Conservation (phyloP, 64 coral and sea anemone species). For the Acropora tenuis region DNA sequence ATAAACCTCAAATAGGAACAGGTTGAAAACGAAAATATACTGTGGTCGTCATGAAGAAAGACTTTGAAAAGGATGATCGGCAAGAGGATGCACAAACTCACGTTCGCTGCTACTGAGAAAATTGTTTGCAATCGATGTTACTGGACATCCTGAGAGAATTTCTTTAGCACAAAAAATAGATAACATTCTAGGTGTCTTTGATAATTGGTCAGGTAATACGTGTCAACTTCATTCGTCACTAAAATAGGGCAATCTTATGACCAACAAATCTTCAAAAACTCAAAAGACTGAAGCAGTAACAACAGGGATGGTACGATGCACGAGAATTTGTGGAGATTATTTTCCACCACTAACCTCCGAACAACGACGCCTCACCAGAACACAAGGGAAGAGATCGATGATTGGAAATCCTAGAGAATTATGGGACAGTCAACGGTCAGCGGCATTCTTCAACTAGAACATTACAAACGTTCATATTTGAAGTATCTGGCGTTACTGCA, state of each 20-base stretch:
- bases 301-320: slow-evolving; percentile 54
- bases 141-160: too few relatives aligned
- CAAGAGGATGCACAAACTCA: too few relatives aligned
- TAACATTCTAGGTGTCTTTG: background rate
- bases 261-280: slow-evolving; percentile 8
- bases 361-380: slow-evolving; percentile 76
- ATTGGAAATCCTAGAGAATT: slow-evolving; percentile 34
- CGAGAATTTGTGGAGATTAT: slow-evolving; percentile 62
- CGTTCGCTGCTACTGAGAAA: too few relatives aligned
- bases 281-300: background rate
- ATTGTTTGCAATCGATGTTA: too few relatives aligned
- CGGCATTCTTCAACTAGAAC: slow-evolving; percentile 32
- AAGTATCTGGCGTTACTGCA: too few relatives aligned
- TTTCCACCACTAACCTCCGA: slow-evolving; percentile 70
- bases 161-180: background rate
- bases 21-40: too few relatives aligned
- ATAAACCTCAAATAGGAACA: too few relatives aligned
- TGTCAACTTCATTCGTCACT: background rate
- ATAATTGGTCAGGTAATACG: too few relatives aligned
- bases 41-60: too few relatives aligned
- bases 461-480: too few relatives aligned
- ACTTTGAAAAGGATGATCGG: too few relatives aligned
- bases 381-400: slow-evolving; percentile 86
- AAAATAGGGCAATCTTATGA: background rate
- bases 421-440: slow-evolving; percentile 52